phyloP scores from a whole-genome alignment of 1,140 invertebrate species.

The fruit fly (Drosophila melanogaster) region Release_6_plus_ISO1_MT NT_033779.5:13117001-13117500 shows the following conservation, averaged over 20 bases:
- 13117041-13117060: conserved; percentile 58
- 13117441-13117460: no score
- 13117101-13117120: background rate
- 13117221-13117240: conserved; percentile 71
- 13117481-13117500: no score
- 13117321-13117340: no score
- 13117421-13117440: no score
- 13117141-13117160: no score
- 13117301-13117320: no score
- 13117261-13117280: background rate
- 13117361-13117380: no score
- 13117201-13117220: conserved; percentile 77
- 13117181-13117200: conserved; percentile 82
- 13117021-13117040: conserved; percentile 27
- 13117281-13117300: no score
- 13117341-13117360: no score
- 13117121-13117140: conserved; percentile 25
- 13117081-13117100: conserved; percentile 58
- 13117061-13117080: conserved; percentile 74
- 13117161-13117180: conserved; percentile 42
- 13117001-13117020: conserved; percentile 49
- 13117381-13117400: no score
- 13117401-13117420: no score
- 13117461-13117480: no score
- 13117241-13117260: conserved; percentile 46